Percentiles rank a stretch among this genome's conserved stretches.
These are phyloP conservation scores for Plectrocnemia conspersa DNA, from an alignment of 1,140 invertebrate genomes.

Conservation along the genomic window DNA sequence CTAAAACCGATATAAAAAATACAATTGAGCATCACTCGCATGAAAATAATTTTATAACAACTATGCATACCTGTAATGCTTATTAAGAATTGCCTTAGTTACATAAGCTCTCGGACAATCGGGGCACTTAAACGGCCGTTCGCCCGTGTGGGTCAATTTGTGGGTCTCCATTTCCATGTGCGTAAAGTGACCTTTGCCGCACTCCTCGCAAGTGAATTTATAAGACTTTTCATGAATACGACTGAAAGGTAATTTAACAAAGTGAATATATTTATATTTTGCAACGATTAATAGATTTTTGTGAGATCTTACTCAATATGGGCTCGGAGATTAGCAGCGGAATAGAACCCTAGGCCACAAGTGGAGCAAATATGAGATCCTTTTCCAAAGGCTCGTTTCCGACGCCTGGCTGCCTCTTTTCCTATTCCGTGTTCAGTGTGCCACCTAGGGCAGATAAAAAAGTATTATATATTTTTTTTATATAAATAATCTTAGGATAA, in stretches of 20 bases:
- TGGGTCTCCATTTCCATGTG: conserved; percentile 19
- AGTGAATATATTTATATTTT: too few species aligned
- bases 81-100: conserved; percentile 17
- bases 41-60: background rate
- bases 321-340: conserved; percentile 15
- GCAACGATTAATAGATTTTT: too few species aligned
- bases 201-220: conserved; percentile 18
- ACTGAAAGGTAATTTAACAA: too few species aligned
- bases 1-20: conserved; percentile 1
- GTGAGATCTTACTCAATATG: conserved; percentile 22
- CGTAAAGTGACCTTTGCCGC: conserved; percentile 18
- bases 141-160: conserved; percentile 16
- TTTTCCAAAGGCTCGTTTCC: conserved; percentile 15
- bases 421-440: conserved; percentile 17
- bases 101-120: conserved; percentile 18
- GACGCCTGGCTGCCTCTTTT: conserved; percentile 6
- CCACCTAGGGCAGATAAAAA: conserved; percentile 8
- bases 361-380: conserved; percentile 17
- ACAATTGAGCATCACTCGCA: background rate
- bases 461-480: background rate
- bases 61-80: conserved; percentile 10
- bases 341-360: conserved; percentile 18
- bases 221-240: conserved; percentile 17
- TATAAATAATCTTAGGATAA: background rate
- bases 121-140: conserved; percentile 13